These are phyloP conservation scores for Manis crassicaudata DNA, from an alignment of 2,797 vertebrate genomes.

Conservation along the genomic window DNA sequence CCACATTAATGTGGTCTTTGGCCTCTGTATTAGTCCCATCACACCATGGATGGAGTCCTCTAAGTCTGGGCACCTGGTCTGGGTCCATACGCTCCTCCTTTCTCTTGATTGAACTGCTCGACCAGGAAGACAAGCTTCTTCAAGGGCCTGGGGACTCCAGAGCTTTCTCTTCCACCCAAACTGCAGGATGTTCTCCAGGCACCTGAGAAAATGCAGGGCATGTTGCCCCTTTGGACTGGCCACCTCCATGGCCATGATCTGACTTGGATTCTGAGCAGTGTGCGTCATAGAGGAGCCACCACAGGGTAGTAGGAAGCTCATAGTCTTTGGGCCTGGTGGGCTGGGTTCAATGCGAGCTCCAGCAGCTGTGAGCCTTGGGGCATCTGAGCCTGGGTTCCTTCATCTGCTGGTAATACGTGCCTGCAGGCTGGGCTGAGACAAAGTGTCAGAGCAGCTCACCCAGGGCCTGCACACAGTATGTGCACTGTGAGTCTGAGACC, in stretches of 20 bases:
- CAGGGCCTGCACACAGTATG: not conserved
- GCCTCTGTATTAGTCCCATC: not conserved
- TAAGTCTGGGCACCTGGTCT: not conserved
- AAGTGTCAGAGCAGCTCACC: not conserved
- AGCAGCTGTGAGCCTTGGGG: not conserved
- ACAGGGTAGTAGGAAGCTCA: not conserved
- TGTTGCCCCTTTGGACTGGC: not conserved
- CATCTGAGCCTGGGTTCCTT: not conserved
- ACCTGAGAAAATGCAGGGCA: not conserved
- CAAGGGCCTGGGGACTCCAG: not conserved
- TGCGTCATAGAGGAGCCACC: not conserved
- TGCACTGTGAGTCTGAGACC: rapidly evolving
- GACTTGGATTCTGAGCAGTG: not conserved
- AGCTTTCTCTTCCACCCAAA: not conserved
- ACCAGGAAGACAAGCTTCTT: not conserved
- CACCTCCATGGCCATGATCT: not conserved
- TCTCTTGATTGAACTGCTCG: not conserved
- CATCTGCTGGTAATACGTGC: not conserved
- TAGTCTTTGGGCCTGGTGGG: not conserved
- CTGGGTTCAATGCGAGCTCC: not conserved
- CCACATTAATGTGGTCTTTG: not conserved
- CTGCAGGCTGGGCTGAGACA: not conserved
- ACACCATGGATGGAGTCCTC: not conserved
- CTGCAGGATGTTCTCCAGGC: not conserved
- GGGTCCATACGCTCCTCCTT: not conserved